Conservation (phyloP, 2,797 vertebrate species). For the Falco naumanni region DNA sequence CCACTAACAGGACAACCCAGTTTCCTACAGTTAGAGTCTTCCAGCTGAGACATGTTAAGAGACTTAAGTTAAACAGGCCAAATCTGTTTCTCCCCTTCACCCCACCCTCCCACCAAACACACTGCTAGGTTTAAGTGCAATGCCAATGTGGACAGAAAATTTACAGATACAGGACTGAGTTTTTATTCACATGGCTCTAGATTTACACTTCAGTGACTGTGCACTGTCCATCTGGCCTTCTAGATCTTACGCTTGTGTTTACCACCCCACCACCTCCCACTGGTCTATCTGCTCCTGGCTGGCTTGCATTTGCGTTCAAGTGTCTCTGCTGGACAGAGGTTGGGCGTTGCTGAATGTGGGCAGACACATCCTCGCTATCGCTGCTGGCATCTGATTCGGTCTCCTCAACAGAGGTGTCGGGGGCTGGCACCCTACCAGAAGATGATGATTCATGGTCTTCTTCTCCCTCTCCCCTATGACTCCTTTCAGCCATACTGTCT, state of each 20-base stretch:
- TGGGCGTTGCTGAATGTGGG: constrained; percentile 29
- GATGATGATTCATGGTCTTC: constrained; percentile 79
- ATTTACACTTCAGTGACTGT: constrained; percentile 93
- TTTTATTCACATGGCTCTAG: constrained; percentile 56
- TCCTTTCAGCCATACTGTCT: constrained; percentile 80
- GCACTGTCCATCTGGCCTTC: constrained; percentile 95
- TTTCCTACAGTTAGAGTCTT: constrained; percentile 74
- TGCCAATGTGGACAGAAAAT: constrained; percentile 71
- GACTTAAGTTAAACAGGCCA: constrained; percentile 69
- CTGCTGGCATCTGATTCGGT: constrained; percentile 85
- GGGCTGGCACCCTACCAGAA: constrained; percentile 82
- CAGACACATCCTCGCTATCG: constrained; percentile 79
- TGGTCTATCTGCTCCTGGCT: constrained; percentile 76
- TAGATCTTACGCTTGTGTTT: constrained; percentile 81
- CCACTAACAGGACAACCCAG: constrained; percentile 67
- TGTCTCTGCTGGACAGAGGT: constrained; percentile 86
- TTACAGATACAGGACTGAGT: constrained; percentile 66
- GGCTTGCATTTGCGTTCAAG: constrained; percentile 62
- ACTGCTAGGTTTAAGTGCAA: constrained; percentile 73
- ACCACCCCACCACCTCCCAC: constrained; percentile 77
- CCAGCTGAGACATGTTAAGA: constrained; percentile 73
- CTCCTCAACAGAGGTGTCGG: constrained; percentile 84
- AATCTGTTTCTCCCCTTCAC: constrained; percentile 57
- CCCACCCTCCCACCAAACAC: constrained; percentile 67
- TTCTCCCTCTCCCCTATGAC: constrained; percentile 85